Evolutionary conservation across 2,888 invertebrate genomes (phyloP).

Genomic region (Tetheella fluctuosa): DNA sequence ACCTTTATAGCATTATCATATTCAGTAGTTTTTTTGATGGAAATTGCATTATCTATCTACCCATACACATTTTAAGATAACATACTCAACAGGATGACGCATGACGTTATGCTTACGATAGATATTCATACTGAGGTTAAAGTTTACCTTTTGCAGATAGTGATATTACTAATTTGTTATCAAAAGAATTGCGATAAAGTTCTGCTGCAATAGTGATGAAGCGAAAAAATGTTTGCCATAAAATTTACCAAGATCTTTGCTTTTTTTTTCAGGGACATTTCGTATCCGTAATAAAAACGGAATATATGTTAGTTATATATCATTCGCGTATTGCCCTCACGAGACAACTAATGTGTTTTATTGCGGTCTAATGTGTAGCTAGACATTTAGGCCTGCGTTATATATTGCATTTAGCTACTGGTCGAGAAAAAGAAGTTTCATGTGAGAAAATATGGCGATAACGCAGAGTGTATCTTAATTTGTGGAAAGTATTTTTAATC

Average conservation of each 20-base stretch:
- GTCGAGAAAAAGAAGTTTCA: background rate
- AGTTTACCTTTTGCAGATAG: too few relatives aligned
- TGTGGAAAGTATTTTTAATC: too few relatives aligned
- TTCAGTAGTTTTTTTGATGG: too few relatives aligned
- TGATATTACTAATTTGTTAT: too few relatives aligned
- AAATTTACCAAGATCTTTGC: constrained; percentile 3
- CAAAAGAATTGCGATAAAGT: background rate
- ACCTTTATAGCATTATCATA: too few relatives aligned
- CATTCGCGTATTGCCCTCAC: constrained; percentile 14
- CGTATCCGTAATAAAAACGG: constrained; percentile 14
- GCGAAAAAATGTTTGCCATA: background rate
- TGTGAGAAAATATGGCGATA: too few relatives aligned
- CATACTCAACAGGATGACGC: too few relatives aligned
- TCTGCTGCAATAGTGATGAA: background rate
- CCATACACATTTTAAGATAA: too few relatives aligned
- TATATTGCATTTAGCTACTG: constrained; percentile 7
- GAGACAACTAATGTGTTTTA: constrained; percentile 14
- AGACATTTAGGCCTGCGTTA: constrained; percentile 7
- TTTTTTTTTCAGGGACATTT: constrained; percentile 7
- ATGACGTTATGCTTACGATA: too few relatives aligned
- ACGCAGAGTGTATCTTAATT: too few relatives aligned
- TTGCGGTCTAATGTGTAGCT: constrained; percentile 14
- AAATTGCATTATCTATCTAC: too few relatives aligned
- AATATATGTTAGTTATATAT: constrained; percentile 14
- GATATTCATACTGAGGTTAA: too few relatives aligned